phyloP scores from a whole-genome alignment of 2,797 vertebrate species.

The Hippopotamyrus pictus region DNA sequence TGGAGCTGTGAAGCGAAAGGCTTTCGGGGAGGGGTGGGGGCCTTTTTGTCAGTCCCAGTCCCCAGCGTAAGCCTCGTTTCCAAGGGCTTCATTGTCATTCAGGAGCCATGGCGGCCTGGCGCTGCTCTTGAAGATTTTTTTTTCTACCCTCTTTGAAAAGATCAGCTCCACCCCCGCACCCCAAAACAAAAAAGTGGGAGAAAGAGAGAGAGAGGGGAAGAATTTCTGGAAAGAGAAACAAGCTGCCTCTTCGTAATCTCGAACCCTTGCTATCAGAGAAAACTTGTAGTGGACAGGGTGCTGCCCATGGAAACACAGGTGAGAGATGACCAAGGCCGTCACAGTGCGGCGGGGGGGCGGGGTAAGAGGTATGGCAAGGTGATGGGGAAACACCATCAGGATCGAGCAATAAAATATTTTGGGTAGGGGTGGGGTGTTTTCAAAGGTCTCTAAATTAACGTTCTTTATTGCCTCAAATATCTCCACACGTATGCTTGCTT shows the following conservation, averaged over 20 bases:
- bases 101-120: constrained; percentile 46
- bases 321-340: constrained; percentile 32
- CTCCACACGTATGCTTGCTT: neutral
- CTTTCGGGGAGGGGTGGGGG: constrained; percentile 34
- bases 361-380: constrained; percentile 1
- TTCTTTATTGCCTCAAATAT: neutral
- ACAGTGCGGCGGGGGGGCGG: neutral
- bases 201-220: constrained; percentile 27
- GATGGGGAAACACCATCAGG: constrained; percentile 3
- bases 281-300: constrained; percentile 24
- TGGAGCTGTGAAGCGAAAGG: constrained; percentile 21
- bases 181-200: constrained; percentile 9
- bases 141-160: constrained; percentile 58
- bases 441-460: neutral
- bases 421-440: constrained; percentile 32
- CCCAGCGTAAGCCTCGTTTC: constrained; percentile 59
- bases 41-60: constrained; percentile 37
- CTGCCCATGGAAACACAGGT: constrained; percentile 42
- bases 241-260: constrained; percentile 29
- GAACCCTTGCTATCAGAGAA: constrained; percentile 26
- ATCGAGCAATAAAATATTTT: neutral
- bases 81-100: constrained; percentile 68
- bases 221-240: constrained; percentile 42
- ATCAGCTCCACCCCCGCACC: constrained; percentile 48
- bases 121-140: constrained; percentile 60